phyloP scores from a whole-genome alignment of 1,140 invertebrate genomes.

The Daktulosphaira vitifoliae region DNA sequence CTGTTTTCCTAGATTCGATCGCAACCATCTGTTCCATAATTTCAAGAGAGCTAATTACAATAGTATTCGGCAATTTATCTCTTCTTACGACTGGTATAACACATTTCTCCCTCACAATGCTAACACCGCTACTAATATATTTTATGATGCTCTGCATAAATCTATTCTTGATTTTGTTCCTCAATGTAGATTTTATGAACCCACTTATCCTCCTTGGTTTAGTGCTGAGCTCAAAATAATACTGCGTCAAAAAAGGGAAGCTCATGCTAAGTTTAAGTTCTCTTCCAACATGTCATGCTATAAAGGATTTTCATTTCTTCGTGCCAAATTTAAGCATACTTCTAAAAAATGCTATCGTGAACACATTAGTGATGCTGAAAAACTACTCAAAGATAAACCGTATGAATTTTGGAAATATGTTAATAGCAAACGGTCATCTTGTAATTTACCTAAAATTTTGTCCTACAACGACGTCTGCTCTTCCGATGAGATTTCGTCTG shows the following conservation, averaged over 20 bases:
- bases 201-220: not conserved
- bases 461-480: not conserved
- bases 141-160: constrained; percentile 8
- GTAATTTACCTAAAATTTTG: not conserved
- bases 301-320: not conserved
- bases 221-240: too few species aligned
- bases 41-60: not conserved
- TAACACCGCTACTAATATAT: not conserved
- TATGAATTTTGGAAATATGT: not conserved
- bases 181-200: not conserved
- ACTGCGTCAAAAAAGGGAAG: not conserved
- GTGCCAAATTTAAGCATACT: not conserved
- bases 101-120: not conserved
- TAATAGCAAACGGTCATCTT: not conserved
- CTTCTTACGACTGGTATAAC: not conserved
- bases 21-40: not conserved
- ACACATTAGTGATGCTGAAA: not conserved
- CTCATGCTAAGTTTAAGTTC: not conserved
- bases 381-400: not conserved
- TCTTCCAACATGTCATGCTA: too few species aligned
- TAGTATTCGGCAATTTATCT: not conserved
- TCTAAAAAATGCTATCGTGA: not conserved
- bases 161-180: constrained; percentile 6
- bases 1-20: not conserved
- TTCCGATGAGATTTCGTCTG: not conserved